phyloP scores from a whole-genome alignment of 2,113 vertebrate genomes.

The Equus quagga region DNA sequence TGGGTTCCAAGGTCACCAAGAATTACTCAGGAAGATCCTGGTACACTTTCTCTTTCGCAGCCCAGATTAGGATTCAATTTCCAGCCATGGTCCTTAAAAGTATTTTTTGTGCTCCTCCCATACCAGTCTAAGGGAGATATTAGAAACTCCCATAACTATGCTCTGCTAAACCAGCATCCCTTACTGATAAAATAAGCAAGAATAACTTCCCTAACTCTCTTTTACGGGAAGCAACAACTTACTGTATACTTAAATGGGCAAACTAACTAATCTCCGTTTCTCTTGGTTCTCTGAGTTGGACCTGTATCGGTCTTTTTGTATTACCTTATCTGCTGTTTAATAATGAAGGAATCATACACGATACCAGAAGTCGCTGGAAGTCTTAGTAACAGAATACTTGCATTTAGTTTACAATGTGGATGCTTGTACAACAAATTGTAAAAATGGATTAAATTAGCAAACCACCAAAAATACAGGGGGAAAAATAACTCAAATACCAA shows the following conservation, averaged over 20 bases:
- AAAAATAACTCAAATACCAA: neutral
- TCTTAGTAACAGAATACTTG: neutral
- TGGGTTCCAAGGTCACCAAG: neutral
- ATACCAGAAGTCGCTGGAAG: neutral
- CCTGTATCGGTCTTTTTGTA: neutral
- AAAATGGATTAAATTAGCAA: neutral
- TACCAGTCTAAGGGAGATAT: neutral
- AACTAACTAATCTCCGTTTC: neutral
- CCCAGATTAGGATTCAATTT: neutral
- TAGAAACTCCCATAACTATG: neutral
- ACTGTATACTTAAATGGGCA: neutral
- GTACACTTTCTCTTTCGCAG: neutral
- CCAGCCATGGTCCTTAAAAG: neutral
- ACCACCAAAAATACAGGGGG: neutral
- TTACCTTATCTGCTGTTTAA: neutral
- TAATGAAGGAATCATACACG: neutral
- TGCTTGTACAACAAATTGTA: neutral
- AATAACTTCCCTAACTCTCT: neutral
- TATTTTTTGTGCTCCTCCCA: neutral
- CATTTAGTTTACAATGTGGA: neutral
- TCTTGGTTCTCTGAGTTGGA: neutral
- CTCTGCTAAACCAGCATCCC: neutral
- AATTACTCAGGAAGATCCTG: neutral
- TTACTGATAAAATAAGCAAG: slow-evolving; percentile 6
- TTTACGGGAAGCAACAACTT: slow-evolving; percentile 14